Conservation (phyloP, 2,113 vertebrate genomes). For the Eurypyga helias region DNA sequence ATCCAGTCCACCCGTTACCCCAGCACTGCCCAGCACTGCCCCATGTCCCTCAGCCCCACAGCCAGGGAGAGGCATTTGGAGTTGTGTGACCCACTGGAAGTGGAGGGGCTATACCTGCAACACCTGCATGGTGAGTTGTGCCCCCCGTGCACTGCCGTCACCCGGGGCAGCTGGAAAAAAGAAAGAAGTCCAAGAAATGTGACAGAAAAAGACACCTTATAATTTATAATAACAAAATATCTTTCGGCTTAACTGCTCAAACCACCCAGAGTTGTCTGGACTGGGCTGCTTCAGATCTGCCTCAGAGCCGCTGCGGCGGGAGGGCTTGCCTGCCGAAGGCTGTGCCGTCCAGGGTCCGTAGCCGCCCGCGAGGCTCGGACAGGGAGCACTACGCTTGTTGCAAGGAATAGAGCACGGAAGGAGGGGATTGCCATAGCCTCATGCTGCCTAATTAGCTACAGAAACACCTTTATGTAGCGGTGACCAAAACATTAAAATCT, state of each 20-base stretch:
- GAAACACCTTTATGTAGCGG: neutral
- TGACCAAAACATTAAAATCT: neutral
- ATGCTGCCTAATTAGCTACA: neutral
- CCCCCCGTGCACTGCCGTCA: neutral
- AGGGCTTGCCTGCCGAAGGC: neutral
- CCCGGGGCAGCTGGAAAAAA: neutral
- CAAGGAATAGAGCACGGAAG: too few species aligned
- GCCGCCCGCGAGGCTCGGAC: accelerated
- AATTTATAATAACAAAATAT: neutral
- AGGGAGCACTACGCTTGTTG: neutral
- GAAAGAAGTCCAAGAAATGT: neutral
- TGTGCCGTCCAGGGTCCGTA: neutral
- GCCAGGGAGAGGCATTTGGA: too few species aligned
- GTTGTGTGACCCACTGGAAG: too few species aligned
- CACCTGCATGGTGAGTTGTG: too few species aligned
- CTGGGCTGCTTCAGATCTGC: neutral
- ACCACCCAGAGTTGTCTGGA: neutral
- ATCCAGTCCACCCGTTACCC: too few species aligned
- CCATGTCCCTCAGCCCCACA: too few species aligned
- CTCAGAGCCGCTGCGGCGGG: neutral
- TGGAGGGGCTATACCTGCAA: neutral
- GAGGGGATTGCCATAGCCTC: neutral
- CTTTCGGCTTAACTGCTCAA: neutral
- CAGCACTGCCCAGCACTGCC: too few species aligned
- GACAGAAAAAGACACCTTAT: neutral